Evolutionary conservation across 2,797 vertebrate genomes (phyloP), one percentile per base, ranked within the genome.

Genomic region (Chloroceryle inda): DNA sequence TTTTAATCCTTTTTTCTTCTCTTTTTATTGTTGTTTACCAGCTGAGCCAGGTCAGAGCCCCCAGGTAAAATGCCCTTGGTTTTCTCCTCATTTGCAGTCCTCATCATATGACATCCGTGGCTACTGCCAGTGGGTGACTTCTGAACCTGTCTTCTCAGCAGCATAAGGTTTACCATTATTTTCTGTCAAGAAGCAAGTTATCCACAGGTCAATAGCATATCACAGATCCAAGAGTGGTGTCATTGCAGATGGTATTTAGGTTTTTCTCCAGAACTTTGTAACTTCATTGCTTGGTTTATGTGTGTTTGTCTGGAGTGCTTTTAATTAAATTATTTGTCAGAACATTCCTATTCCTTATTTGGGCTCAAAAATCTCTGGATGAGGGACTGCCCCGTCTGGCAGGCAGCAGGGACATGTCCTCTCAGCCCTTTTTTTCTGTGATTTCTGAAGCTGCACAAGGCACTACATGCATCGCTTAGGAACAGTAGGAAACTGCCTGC

Each of bases 201-300:
- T 62, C n/a, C 7, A 8, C 7, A 11, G 26, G 45, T 91, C 35
- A 35, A 8, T 15, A 61, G 15, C 17, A 31, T 9, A 4, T 49
- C 45, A 35, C 14, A 63, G 67, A 47, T 67, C 18, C 53, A 49
- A 55, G 35, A 59, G 31, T 10, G 19, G 3, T 59, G 29, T 38
- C 12, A 37, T 11, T 72, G 45, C 58, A 66, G 68, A 69, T 11
- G 3, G 5, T 3, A 50, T 18, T 35, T 62, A 3, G 3, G 2
- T 44, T 64, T 74, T 74, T 84, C 27, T 80, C 75, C 76, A 47
- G 62, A 59, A n/a, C 40, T 81, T 92, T 81, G 6, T 73, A 22
- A 44, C 42, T 89, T 47, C 7, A 10, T 55, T 62, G 14, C 59
- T 90, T 67, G 15, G 15, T 44, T 84, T 76, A 58, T 33, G 49